Conservation (phyloP, 2,888 invertebrate genomes). For the Schrankia costaestrigalis region DNA sequence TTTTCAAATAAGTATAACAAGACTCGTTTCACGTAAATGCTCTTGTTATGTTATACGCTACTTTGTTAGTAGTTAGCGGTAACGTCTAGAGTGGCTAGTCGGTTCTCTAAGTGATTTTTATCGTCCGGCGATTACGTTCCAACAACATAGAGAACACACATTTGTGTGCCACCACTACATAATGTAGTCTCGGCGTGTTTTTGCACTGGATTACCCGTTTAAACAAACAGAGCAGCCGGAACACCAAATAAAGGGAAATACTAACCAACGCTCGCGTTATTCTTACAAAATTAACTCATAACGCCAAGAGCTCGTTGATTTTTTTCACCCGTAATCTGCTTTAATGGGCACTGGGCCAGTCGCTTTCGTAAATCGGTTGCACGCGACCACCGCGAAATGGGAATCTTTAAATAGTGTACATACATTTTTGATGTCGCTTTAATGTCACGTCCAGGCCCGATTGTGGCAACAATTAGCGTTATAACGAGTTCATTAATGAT, state of each 20-base stretch:
- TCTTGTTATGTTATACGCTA: slow-evolving; percentile 43
- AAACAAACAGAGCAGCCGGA: slow-evolving; percentile 71
- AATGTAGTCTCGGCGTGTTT: slow-evolving; percentile 60
- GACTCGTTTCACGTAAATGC: slow-evolving; percentile 43
- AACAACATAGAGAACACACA: slow-evolving; percentile 63
- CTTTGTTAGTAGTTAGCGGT: slow-evolving; percentile 53
- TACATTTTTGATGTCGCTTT: slow-evolving; percentile 75
- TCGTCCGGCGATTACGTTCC: slow-evolving; percentile 64
- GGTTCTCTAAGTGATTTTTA: slow-evolving; percentile 72
- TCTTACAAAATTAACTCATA: slow-evolving; percentile 81
- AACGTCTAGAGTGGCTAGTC: slow-evolving; percentile 54
- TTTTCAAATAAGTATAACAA: slow-evolving; percentile 47
- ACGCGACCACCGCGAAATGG: slow-evolving; percentile 70
- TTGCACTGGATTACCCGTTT: slow-evolving; percentile 73
- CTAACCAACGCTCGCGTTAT: slow-evolving; percentile 72
- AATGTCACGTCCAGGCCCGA: slow-evolving; percentile 64
- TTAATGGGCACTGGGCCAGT: slow-evolving; percentile 78
- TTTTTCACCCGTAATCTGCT: slow-evolving; percentile 74
- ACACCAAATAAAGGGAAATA: slow-evolving; percentile 75
- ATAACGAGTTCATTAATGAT: slow-evolving; percentile 70
- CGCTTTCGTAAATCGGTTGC: slow-evolving; percentile 71
- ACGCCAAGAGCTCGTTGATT: slow-evolving; percentile 73
- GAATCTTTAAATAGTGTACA: slow-evolving; percentile 75
- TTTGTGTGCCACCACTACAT: slow-evolving; percentile 61
- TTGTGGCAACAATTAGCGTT: slow-evolving; percentile 73